A percentile compares a stretch with the other conserved stretches of the same genome.
Evolutionary conservation across 2,888 invertebrate genomes (phyloP).

Genomic region (Linhomoeus sp.): DNA sequence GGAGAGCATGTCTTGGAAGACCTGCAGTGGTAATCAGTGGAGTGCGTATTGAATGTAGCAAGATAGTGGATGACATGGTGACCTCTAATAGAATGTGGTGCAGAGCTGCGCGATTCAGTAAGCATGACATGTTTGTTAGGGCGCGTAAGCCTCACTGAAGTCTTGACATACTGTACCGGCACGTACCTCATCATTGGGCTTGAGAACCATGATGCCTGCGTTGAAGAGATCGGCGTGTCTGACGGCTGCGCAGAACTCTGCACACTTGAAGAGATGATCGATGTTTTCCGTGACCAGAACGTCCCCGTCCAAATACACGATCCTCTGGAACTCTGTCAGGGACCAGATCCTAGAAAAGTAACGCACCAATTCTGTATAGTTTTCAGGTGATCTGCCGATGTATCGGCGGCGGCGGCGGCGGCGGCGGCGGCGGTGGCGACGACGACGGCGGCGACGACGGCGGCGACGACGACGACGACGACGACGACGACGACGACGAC

Average conservation of each 20-base stretch:
- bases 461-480: background rate
- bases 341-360: no score
- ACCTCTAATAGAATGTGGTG: no score
- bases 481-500: background rate
- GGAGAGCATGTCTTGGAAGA: conserved; percentile 13
- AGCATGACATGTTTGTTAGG: no score
- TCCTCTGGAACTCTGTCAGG: no score
- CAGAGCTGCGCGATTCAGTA: no score
- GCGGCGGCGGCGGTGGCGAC: background rate
- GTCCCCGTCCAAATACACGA: no score
- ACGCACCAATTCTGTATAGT: no score
- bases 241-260: conserved; percentile 14
- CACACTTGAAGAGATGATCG: conserved; percentile 14
- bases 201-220: conserved; percentile 18
- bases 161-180: no score
- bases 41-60: no score
- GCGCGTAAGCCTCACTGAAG: no score
- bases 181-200: conserved; percentile 13
- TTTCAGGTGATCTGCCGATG: no score
- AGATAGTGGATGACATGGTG: no score
- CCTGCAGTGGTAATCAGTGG: conserved; percentile 5
- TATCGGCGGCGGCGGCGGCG: background rate
- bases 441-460: background rate
- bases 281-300: background rate
- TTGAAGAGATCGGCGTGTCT: conserved; percentile 22